Evolutionary conservation across 2,888 invertebrate genomes (phyloP).

Genomic region (Rhamphomyia laevipes): DNA sequence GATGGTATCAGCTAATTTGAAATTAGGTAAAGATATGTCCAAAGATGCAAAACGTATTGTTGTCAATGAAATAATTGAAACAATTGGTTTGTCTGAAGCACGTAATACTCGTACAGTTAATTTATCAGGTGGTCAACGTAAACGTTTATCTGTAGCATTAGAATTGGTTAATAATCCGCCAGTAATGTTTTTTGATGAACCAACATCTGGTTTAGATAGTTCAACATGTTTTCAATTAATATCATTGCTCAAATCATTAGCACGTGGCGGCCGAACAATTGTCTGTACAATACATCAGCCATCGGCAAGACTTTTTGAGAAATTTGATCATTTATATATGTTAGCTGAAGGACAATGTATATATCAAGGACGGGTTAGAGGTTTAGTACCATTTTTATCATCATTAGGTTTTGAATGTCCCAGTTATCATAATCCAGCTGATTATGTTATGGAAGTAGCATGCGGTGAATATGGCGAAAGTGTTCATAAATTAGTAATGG

Average conservation of each 20-base stretch:
- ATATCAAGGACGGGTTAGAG: slow-evolving; percentile 73
- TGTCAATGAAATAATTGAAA: slow-evolving; percentile 76
- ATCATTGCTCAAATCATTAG: slow-evolving; percentile 74
- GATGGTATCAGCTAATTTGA: slow-evolving; percentile 87
- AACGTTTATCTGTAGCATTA: slow-evolving; percentile 79
- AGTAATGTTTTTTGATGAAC: slow-evolving; percentile 96
- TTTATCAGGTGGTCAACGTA: slow-evolving; percentile 84
- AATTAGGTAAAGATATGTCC: slow-evolving; percentile 69
- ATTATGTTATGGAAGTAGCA: slow-evolving; percentile 94
- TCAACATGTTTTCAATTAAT: slow-evolving; percentile 91
- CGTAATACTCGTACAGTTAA: slow-evolving; percentile 66
- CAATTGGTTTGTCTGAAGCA: slow-evolving; percentile 68
- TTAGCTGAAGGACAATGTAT: slow-evolving; percentile 88
- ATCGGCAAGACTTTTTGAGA: slow-evolving; percentile 87
- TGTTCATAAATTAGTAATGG: slow-evolving; percentile 70
- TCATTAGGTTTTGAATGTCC: slow-evolving; percentile 81
- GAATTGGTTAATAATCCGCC: slow-evolving; percentile 94
- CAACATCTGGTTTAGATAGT: slow-evolving; percentile 86
- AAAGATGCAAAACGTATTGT: slow-evolving; percentile 62
- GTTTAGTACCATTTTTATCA: slow-evolving; percentile 78
- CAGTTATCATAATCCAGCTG: slow-evolving; percentile 93
- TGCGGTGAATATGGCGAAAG: slow-evolving; percentile 90
- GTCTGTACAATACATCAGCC: slow-evolving; percentile 97
- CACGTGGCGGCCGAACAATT: slow-evolving; percentile 78
- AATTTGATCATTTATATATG: slow-evolving; percentile 88